Evolutionary conservation across 64 coral and sea anemone genomes (phyloP), one percentile per base, ranked within the genome.

Genomic region (Anthopleura sola): DNA sequence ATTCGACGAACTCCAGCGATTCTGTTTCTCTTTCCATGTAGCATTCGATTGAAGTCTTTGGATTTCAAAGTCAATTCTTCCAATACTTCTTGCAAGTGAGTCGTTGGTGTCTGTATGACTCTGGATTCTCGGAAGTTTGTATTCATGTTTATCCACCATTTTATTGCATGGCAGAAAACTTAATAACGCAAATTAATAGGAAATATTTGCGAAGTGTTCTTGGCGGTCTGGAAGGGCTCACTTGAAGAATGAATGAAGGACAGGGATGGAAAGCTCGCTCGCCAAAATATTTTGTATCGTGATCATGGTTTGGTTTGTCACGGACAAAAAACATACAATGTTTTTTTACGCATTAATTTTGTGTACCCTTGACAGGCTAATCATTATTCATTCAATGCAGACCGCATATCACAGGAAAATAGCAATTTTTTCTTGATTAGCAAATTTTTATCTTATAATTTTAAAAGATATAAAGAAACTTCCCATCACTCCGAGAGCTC

Each of bases 81-180:
- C 37, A 46, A 79, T 71, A 71, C 28, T 71, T 71, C 31, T 71
- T 71, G 66, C 66, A 71, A 71, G 66, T 34, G 66, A 4, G 28
- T 71, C 66, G 31, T 71, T 71, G 31, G 10, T 34, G n/a, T 71
- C 28, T 32, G n/a, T 32, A 9, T 26, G 60, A 66, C 23, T 0
- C 0, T n/a, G 60, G 66, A 71, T 71, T 71, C 14, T 71, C 34
- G 66, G 66, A 71, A 71, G 66, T 34, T 3, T 71, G 66, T 71
- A n/a, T n/a, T n/a, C n/a, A n/a, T n/a, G 66, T 71, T 71, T 71
- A 34, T 71, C 66, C 29, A 71, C 66, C 66, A 71, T 71, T 71
- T 71, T 34, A 71, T 71, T 16, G 66, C 66, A 31, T 28, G 8
- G n/a, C 23, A 66, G n/a, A 64, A 24, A 44, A 62, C 58, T 3